These are phyloP conservation scores for Tineola bisselliella DNA, from an alignment of 2,888 invertebrate genomes.

Conservation along the genomic window DNA sequence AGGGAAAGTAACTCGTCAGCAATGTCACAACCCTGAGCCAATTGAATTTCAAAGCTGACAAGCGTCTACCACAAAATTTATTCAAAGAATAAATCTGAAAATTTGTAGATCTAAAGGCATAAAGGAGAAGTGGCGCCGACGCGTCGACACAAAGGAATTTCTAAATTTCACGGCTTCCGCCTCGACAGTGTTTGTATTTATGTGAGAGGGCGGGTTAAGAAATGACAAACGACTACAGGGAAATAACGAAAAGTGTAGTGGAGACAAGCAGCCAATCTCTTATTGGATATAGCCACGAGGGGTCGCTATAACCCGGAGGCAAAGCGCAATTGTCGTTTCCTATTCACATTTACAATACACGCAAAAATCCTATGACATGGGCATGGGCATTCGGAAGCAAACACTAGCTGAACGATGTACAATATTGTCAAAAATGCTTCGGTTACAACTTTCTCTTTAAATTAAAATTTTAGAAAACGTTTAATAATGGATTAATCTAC, in stretches of 20 bases:
- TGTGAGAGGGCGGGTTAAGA: slow-evolving; percentile 54
- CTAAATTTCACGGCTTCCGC: slow-evolving; percentile 67
- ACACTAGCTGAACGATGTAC: background rate
- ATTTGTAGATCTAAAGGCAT: slow-evolving; percentile 66
- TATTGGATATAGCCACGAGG: slow-evolving; percentile 16
- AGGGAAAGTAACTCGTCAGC: slow-evolving; percentile 51
- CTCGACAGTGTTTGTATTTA: slow-evolving; percentile 58
- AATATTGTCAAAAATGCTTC: too few species aligned
- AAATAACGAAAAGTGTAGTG: slow-evolving; percentile 26
- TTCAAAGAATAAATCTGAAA: slow-evolving; percentile 69
- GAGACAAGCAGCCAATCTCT: slow-evolving; percentile 29
- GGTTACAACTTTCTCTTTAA: too few species aligned
- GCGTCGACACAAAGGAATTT: slow-evolving; percentile 64
- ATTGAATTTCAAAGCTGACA: slow-evolving; percentile 67
- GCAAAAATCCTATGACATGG: background rate
- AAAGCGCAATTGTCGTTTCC: slow-evolving; percentile 4
- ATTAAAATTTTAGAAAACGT: too few species aligned
- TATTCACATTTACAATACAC: background rate
- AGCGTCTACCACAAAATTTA: slow-evolving; percentile 64
- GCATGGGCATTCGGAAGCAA: background rate
- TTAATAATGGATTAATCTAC: too few species aligned
- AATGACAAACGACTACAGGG: slow-evolving; percentile 57
- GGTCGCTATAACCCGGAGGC: slow-evolving; percentile 4
- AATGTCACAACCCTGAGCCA: slow-evolving; percentile 60
- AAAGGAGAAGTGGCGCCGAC: slow-evolving; percentile 59